These are phyloP conservation scores for Avahi laniger DNA, from an alignment of 2,797 vertebrate species.

Conservation along the genomic window DNA sequence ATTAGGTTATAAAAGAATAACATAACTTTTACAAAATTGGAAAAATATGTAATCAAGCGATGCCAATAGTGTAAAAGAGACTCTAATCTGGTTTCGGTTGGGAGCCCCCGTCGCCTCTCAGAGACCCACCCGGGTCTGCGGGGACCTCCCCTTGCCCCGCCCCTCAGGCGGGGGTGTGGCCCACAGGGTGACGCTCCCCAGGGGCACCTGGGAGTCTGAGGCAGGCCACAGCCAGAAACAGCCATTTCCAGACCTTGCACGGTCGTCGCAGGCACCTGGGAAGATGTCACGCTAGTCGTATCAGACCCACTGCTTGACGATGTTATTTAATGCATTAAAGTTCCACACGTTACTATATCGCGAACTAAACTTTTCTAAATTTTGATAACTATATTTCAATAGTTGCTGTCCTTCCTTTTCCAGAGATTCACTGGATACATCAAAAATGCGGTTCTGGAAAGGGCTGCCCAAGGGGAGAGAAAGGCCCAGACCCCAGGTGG, in stretches of 20 bases:
- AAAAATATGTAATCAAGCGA: background rate
- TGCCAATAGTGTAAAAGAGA: background rate
- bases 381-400: background rate
- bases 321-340: accelerated
- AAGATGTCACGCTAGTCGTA: accelerated
- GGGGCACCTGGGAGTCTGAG: background rate
- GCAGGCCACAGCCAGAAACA: background rate
- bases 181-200: background rate
- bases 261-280: background rate
- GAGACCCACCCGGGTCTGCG: background rate
- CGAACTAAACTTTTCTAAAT: background rate
- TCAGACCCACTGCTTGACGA: accelerated
- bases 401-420: background rate
- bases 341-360: background rate
- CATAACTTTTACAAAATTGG: background rate
- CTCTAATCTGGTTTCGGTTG: too few species aligned
- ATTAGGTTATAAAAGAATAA: background rate
- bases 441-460: background rate
- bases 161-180: background rate
- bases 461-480: background rate
- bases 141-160: background rate
- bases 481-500: background rate
- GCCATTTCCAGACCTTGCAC: background rate
- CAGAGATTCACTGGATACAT: too few species aligned
- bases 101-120: background rate